Base-by-base conservation (phyloP, 2,888 invertebrate species). In the Dasysyrphus tricinctus region DNA sequence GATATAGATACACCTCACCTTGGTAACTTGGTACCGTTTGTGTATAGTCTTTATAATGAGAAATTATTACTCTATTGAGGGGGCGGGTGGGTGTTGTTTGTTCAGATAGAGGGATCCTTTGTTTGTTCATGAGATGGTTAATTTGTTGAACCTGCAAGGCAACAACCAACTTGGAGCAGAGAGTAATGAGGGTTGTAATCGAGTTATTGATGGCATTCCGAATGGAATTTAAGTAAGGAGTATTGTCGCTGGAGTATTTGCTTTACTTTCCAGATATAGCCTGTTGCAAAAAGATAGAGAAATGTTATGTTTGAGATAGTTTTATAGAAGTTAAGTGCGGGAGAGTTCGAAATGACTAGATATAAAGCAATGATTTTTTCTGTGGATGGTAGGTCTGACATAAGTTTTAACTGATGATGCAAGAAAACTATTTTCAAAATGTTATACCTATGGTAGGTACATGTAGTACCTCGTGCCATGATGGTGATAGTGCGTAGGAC, bases 181-280 rank as follows among this genome's bases (percentile, higher is more conserved):
- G 57, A 80, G 61, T 69, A 80, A 75, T 49, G 61, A 81, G 63
- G 47, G 56, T 70, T 76, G 47, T 70, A 76, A 81, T 81, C 70
- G 63, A 63, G 80, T 76, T 81, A 81, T 81, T 76, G 70, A 81
- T 81, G 70, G 76, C 39, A 81, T 70, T 70, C 70, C 37, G 19
- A 65, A 69, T 11, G 51, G 51, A 70, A 63, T 61, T 63, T 24
- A 37, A 72, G 59, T 57, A 63, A 37, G 47, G 24, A 19, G 47
- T 56, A 73, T 65, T 56, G 73, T 16, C 19, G 56, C 9, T 34
- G 57, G 57, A 34, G 5, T 9, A 4, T 37, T 57, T 11, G 1
- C 6, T 57, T 0, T 16, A 37, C 57, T 11, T 34, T 37, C 1
- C 16, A 57, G 24, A 24, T 19, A 24, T 11, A 16, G 29, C 42